phyloP scores from a whole-genome alignment of 2,888 invertebrate genomes.

The Latrodectus hesperus region DNA sequence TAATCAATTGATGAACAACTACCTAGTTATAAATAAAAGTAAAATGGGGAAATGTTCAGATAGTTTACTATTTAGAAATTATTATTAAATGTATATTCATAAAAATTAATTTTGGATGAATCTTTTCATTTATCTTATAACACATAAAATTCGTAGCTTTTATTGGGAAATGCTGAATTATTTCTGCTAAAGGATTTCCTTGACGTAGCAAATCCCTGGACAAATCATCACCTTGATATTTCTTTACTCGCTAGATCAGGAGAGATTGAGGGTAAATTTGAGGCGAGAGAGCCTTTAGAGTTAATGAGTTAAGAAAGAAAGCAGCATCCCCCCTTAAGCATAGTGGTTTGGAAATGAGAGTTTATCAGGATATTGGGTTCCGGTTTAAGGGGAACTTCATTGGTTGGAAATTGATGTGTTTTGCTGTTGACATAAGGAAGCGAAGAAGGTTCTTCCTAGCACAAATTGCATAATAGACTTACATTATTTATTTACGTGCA shows the following conservation, averaged over 20 bases:
- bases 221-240: constrained; percentile 56
- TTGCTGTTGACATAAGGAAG: no score
- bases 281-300: constrained; percentile 34
- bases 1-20: no score
- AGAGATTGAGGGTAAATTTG: constrained; percentile 45
- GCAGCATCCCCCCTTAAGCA: constrained; percentile 15
- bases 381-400: background rate
- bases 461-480: no score
- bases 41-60: no score
- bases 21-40: no score
- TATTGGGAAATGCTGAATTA: constrained; percentile 4
- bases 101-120: no score
- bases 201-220: constrained; percentile 37
- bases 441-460: no score
- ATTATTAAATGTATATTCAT: no score
- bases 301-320: constrained; percentile 58
- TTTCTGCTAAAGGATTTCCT: constrained; percentile 31
- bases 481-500: no score
- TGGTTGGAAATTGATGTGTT: no score
- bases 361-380: constrained; percentile 20
- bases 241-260: constrained; percentile 41
- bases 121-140: no score
- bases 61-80: no score
- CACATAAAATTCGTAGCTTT: background rate
- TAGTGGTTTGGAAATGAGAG: background rate